Base-by-base conservation (phyloP, 2,113 vertebrate species). In the Entomyzon cyanotis region DNA sequence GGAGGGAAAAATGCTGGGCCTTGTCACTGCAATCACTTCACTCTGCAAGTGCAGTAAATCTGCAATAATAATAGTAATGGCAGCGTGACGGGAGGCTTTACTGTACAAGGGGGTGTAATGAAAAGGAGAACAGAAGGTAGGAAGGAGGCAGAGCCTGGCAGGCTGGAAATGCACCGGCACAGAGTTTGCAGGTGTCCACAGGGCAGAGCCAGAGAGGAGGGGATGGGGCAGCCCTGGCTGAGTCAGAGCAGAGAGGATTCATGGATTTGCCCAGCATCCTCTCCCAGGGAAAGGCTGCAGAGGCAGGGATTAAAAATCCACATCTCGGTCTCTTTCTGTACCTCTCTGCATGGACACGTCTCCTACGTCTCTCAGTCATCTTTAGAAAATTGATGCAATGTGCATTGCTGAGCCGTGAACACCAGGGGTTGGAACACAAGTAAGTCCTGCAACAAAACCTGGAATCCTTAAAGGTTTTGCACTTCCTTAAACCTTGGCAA, bases 41-140 rank as follows among this genome's bases (percentile, higher is more conserved):
- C 47, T 82, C 94, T 85, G 98, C 97, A 94, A 98, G 98, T 87
- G 97, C 98, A 98, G 87, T 98, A 95, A 98, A 98, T 98, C 98
- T 98, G 97, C 96, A 94, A 96, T 97, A 97, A 97, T 97, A 97
- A 97, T 97, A 91, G 97, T 97, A 97, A 98, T 97, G 98, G 98
- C 89, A n/a, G 96, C 82, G 35, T 95, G 96, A 97, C 89, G 97
- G 97, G 96, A 96, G 95, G 94, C 87, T 79, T 85, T 94, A 96
- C 96, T 86, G 90, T 95, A 94, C 98, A 46, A 80, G 87, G 96
- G 97, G 97, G 95, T 96, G 94, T 87, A 81, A 94, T 97, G 94
- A 87, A 95, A 93, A 91, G 94, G 94, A 96, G 94, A 88, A 94
- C 92, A 96, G 97, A 96, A 95, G 93, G 96, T 16, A 31, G 94